Evolutionary conservation across 2,888 invertebrate genomes (phyloP), one percentile per base, ranked within the genome.

Genomic region (Lamproptera curius): DNA sequence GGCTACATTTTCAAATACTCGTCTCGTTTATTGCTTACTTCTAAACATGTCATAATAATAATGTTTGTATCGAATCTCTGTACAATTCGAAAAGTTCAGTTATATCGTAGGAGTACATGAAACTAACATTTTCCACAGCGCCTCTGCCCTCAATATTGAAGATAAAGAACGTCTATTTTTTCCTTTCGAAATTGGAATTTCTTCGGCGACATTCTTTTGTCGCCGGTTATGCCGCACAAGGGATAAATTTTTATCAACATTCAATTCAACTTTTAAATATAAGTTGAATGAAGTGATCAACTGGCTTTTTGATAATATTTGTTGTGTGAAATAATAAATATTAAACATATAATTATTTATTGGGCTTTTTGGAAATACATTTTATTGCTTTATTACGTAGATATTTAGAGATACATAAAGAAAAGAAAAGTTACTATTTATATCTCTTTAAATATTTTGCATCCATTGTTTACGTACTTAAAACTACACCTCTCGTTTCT

Each of bases 141-240:
- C 38, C 38, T 48, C 42, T 48, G 16, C 39, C 23, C 26, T 11
- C 34, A 38, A 48, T 48, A 48, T 48, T 42, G 20, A 26, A 48
- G 34, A 48, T 48, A 48, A 42, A 48, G 42, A 34, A 48, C 48
- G 42, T 39, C 42, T 39, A 42, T 48, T 48, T 48, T 39, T 48
- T 34, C 34, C 42, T 39, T 34, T 38, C 34, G 38, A 42, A 48
- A 48, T 42, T 42, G 34, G 48, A 48, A 48, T 42, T 48, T 48
- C 42, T 48, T 34, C 42, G 23, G 38, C 31, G 42, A 48, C 48
- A 48, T 48, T 48, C 48, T 34, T 28, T 48, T 39, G 42, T 42
- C 42, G 39, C 42, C 38, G 34, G 48, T 42, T 47, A 47, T 38
- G 34, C 42, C 31, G 33, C 31, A 38, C 39, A 39, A 48, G 38